These are phyloP conservation scores for Miichthys miiuy DNA, from an alignment of 2,797 vertebrate genomes.

Conservation along the genomic window DNA sequence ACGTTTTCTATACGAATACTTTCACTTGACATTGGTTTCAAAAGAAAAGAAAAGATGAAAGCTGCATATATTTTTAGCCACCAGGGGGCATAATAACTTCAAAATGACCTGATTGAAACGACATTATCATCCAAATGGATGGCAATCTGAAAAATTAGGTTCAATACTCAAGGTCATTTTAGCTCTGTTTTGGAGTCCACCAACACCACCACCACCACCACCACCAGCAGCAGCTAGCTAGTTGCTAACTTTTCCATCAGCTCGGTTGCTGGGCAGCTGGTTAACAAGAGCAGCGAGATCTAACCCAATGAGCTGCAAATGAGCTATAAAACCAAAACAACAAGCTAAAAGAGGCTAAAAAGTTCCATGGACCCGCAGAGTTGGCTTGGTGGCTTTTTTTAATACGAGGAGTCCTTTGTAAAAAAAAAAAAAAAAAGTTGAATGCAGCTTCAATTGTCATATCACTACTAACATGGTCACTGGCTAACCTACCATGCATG, in stretches of 20 bases:
- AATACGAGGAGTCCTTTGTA: neutral
- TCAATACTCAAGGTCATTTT: neutral
- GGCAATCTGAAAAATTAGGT: neutral
- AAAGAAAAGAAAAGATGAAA: constrained; percentile 10
- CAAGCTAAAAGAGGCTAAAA: neutral
- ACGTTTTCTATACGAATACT: neutral
- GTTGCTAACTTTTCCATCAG: neutral
- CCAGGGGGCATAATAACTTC: neutral
- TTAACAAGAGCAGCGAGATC: neutral
- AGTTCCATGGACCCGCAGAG: neutral
- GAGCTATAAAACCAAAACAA: neutral
- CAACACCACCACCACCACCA: neutral
- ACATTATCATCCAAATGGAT: neutral
- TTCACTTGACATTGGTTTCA: constrained; percentile 17
- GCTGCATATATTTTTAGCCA: constrained; percentile 29
- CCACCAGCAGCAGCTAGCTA: too few species aligned
- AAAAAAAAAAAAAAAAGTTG: neutral
- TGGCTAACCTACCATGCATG: constrained; percentile 67
- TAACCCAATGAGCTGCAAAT: neutral
- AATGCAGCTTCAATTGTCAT: constrained; percentile 27
- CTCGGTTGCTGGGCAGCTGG: neutral
- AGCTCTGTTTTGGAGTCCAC: neutral
- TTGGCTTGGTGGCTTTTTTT: neutral
- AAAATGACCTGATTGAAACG: neutral
- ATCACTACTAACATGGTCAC: constrained; percentile 58